Base-by-base conservation (phyloP, 2,797 vertebrate species). In the Amblyopsis hoosieri region DNA sequence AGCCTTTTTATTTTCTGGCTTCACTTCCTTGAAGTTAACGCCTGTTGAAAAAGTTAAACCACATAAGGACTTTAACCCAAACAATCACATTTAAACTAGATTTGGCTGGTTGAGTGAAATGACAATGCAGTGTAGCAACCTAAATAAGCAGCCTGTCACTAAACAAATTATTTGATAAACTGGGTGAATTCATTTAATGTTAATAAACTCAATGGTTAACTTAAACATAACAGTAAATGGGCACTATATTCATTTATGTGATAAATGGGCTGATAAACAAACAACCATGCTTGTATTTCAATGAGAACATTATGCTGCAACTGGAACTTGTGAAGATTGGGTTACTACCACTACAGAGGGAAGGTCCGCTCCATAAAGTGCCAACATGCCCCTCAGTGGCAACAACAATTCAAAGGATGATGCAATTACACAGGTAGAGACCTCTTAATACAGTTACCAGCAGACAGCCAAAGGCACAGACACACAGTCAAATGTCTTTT, bases 21-120 rank as follows among this genome's bases (percentile, higher is more conserved):
- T 96, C 88, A 95, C 93, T 86, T 97, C 94, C 85, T 95, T 95
- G 90, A 96, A 95, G 88, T 98, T 95, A 83, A 98, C 87, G 71
- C 93, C 97, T 99, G 90, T 50, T 58, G 58, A 67, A 69, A 78
- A 77, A 46, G 69, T 87, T 58, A 85, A 83, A 72, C 71, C 4
- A 77, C 52, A 75, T 64, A 57, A 64, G 13, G 79, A 69, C 6
- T 1, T 74, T 4, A 67, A 69, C n/a, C 47, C 70, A 72, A 72
- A 62, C 62, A 64, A 33, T 57, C 29, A 23, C 1, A 51, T 57
- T 50, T 14, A 54, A 11, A 69, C 14, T 61, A 19, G 11, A n/a
- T 54, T 19, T 54, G 33, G 45, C 13, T 37, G 3, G 37, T 42
- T 10, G 37, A 42, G 37, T 42, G 37, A 42, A 42, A 42, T 42